Evolutionary conservation across 2,888 invertebrate genomes (phyloP).

Genomic region (Caenorhabditis drosophilae): DNA sequence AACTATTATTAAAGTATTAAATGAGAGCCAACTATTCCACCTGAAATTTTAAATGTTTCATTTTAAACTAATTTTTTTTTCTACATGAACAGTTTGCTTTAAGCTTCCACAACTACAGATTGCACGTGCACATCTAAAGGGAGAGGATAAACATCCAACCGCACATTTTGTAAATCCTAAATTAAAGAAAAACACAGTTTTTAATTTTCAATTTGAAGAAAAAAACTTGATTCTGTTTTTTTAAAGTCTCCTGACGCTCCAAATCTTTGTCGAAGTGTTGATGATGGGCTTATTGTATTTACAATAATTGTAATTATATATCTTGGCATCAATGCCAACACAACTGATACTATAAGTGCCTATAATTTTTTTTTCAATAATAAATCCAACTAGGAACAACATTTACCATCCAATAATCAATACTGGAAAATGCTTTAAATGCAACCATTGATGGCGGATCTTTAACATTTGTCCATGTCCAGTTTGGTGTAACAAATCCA

Average conservation of each 20-base stretch:
- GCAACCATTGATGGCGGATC: constrained; percentile 89
- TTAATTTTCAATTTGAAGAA: not conserved
- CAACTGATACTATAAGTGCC: constrained; percentile 19
- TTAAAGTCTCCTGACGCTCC: constrained; percentile 24
- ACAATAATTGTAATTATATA: constrained; percentile 16
- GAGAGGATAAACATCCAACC: constrained; percentile 27
- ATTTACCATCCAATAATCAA: constrained; percentile 79
- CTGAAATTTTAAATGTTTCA: too few relatives aligned
- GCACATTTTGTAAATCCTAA: constrained; percentile 23
- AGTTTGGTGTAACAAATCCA: constrained; percentile 78
- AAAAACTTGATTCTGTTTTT: constrained; percentile 1
- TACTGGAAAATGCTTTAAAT: constrained; percentile 66
- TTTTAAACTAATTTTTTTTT: too few relatives aligned
- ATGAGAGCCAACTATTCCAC: too few relatives aligned
- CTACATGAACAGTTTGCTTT: constrained; percentile 21
- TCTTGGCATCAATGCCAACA: constrained; percentile 26
- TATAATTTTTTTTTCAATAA: too few relatives aligned
- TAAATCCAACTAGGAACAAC: too few relatives aligned
- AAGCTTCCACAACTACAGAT: constrained; percentile 5
- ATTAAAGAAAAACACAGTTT: constrained; percentile 2
- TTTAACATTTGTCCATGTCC: constrained; percentile 69
- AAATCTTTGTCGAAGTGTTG: constrained; percentile 15
- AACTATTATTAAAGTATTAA: too few relatives aligned
- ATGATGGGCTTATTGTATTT: constrained; percentile 28
- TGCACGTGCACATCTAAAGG: constrained; percentile 18